These are phyloP conservation scores for Rutilus rutilus DNA, from an alignment of 2,113 vertebrate species.

Conservation along the genomic window DNA sequence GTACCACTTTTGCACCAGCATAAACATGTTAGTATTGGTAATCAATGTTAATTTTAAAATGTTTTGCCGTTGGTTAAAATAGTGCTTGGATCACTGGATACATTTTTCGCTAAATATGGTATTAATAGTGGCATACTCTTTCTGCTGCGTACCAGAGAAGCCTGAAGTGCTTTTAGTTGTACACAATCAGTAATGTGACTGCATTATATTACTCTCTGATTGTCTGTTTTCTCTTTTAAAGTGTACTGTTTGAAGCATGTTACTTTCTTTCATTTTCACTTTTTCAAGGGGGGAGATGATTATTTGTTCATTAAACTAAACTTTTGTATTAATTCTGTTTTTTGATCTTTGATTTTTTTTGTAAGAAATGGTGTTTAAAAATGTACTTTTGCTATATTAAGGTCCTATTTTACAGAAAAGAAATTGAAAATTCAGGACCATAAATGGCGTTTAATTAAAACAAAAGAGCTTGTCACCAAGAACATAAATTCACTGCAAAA, in stretches of 20 bases:
- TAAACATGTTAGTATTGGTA: neutral
- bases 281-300: constrained; percentile 28
- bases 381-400: neutral
- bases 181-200: constrained; percentile 20
- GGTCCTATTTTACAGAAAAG: neutral
- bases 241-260: constrained; percentile 21
- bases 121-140: neutral
- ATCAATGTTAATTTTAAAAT: constrained; percentile 6
- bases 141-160: neutral
- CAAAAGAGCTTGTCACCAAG: constrained; percentile 32
- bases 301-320: constrained; percentile 50
- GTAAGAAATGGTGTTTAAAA: neutral
- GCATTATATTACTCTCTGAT: constrained; percentile 28
- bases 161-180: neutral
- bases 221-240: constrained; percentile 33
- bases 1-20: constrained; percentile 30
- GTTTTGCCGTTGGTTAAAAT: neutral
- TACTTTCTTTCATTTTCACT: constrained; percentile 15
- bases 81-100: neutral
- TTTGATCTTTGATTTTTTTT: neutral
- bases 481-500: constrained; percentile 31
- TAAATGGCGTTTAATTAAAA: constrained; percentile 31
- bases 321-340: constrained; percentile 42
- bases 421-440: neutral
- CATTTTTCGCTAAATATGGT: neutral